These are phyloP conservation scores for Busseola fusca DNA, from an alignment of 2,888 invertebrate species.

Conservation along the genomic window DNA sequence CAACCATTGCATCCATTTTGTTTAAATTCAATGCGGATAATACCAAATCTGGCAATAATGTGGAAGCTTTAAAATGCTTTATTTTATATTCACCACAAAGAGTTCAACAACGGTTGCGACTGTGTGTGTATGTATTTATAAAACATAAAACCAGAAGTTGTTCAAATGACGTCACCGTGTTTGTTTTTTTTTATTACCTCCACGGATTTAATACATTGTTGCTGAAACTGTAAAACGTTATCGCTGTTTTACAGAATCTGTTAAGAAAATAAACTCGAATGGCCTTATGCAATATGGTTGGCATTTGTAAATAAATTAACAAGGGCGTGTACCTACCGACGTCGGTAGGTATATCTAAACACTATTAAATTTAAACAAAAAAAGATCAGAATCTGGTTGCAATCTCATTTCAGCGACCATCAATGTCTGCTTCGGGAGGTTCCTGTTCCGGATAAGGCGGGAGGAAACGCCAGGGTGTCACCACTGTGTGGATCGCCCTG, in stretches of 20 bases:
- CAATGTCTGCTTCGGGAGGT: too few species aligned
- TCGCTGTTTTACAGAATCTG: constrained; percentile 35
- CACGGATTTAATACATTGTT: constrained; percentile 38
- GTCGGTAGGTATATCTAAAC: background rate
- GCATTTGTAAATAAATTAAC: constrained; percentile 11
- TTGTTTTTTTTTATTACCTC: constrained; percentile 41
- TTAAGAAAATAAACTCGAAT: constrained; percentile 48
- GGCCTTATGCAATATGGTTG: constrained; percentile 6
- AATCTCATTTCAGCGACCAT: background rate
- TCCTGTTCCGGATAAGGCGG: too few species aligned
- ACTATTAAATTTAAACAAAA: background rate
- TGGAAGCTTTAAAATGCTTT: constrained; percentile 9
- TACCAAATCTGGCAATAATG: constrained; percentile 27
- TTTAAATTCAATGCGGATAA: constrained; percentile 6
- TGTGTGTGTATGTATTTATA: constrained; percentile 47
- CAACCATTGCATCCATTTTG: constrained; percentile 5
- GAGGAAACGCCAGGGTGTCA: too few species aligned
- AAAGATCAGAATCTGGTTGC: background rate
- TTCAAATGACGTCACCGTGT: constrained; percentile 31
- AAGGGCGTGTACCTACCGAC: constrained; percentile 10
- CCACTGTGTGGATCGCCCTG: too few species aligned
- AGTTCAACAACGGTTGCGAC: constrained; percentile 11
- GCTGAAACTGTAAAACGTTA: constrained; percentile 46
- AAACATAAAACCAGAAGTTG: constrained; percentile 21
- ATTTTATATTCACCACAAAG: constrained; percentile 23